Percentiles rank a stretch among this genome's conserved stretches.
Conservation (phyloP, 2,113 vertebrate genomes). For the Paraplagusia blochii region DNA sequence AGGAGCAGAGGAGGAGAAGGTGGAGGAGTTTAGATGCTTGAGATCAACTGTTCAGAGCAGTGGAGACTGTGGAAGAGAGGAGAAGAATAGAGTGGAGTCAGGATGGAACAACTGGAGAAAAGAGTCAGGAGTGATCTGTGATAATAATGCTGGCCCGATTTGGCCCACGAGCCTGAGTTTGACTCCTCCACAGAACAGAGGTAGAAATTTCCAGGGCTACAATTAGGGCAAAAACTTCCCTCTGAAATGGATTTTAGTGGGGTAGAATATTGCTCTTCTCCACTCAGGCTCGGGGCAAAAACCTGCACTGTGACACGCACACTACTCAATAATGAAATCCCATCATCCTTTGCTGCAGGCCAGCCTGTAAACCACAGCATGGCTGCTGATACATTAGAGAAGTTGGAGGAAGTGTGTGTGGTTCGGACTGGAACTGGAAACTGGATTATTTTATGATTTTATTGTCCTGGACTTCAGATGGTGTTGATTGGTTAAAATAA, state of each 20-base stretch:
- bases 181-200: too few relatives aligned
- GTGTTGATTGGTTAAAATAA: too few relatives aligned
- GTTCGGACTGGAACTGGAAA: background rate
- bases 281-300: conserved; percentile 37
- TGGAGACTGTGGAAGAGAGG: too few relatives aligned
- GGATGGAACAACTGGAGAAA: too few relatives aligned
- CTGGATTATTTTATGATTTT: too few relatives aligned
- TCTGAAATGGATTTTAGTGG: conserved; percentile 53
- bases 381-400: conserved; percentile 19
- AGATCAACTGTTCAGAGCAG: too few relatives aligned
- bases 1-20: too few relatives aligned
- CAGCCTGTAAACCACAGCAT: conserved; percentile 29
- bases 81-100: too few relatives aligned
- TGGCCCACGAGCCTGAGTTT: too few relatives aligned
- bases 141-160: too few relatives aligned
- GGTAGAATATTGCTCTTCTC: conserved; percentile 43
- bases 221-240: conserved; percentile 38
- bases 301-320: conserved; percentile 52
- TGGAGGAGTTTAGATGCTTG: too few relatives aligned
- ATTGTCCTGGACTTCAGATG: background rate
- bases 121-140: too few relatives aligned
- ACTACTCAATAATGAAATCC: conserved; percentile 57
- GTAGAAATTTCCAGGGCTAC: conserved; percentile 40
- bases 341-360: conserved; percentile 49
- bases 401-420: conserved; percentile 44